These are phyloP conservation scores for Pedionomus torquatus DNA, from an alignment of 2,113 vertebrate genomes.

Conservation along the genomic window DNA sequence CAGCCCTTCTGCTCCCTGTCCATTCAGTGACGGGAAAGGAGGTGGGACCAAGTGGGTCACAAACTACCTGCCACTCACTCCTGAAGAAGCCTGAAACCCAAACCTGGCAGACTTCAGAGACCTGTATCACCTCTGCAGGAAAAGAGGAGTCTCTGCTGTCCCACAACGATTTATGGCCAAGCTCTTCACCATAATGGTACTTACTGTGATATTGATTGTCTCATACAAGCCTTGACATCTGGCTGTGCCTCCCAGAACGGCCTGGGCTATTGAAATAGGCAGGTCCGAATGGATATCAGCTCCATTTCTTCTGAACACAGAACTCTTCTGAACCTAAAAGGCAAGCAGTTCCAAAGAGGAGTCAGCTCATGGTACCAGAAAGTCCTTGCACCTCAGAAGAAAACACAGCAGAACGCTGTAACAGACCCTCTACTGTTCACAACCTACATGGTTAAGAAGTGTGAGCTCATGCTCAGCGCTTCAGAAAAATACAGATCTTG, in stretches of 20 bases:
- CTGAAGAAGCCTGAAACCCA: not conserved
- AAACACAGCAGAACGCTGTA: not conserved
- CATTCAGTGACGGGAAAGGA: not conserved
- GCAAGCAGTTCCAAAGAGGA: not conserved
- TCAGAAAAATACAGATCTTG: not conserved
- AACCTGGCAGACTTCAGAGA: not conserved
- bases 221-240: conserved; percentile 91
- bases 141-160: not conserved
- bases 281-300: conserved; percentile 96
- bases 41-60: not conserved
- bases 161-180: fast-evolving
- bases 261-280: conserved; percentile 90
- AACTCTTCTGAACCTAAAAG: conserved; percentile 91
- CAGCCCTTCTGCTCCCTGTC: not conserved
- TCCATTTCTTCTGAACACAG: conserved; percentile 89
- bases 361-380: not conserved
- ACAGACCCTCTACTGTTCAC: not conserved
- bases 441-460: not conserved
- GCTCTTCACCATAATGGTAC: not conserved
- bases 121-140: not conserved
- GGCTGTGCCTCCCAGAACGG: conserved; percentile 91
- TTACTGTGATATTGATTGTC: conserved; percentile 88
- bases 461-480: not conserved
- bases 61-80: not conserved
- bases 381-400: not conserved